Evolutionary conservation across 2,797 vertebrate species (phyloP), one percentile per base, ranked within the genome.

Genomic region (Melanotaenia pygmaea): DNA sequence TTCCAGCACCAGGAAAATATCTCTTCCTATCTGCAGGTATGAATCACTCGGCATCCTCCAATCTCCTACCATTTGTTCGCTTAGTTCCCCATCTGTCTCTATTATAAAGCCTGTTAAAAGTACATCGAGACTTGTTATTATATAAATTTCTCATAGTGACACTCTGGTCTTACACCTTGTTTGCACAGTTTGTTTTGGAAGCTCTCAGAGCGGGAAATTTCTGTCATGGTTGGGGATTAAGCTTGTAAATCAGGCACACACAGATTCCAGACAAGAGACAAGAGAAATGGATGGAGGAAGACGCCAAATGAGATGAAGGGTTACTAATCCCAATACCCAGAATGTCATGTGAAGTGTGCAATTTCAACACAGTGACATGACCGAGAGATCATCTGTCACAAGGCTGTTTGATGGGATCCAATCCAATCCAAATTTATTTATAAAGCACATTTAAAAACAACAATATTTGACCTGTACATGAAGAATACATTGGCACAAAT

Each of bases 41-140:
- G 89, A 91, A 92, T 91, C 89, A 93, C 86, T 90, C 82, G 84
- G 78, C 86, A 76, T 84, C 87, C 84, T 83, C 80, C 77, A 10
- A 75, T 80, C 76, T 68, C 58, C 62, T 88, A 77, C 79, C 78
- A 86, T 72, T 84, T 83, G 69, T 86, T 87, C 57, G 22, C 67
- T 86, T 82, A 81, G 81, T 79, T 84, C 88, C 79, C 83, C 87
- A 86, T 88, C 84, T 86, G 85, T 91, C 88, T 91, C 82, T 60
- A 77, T 90, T 87, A 88, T 87, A 83, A 87, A 84, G 86, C 83
- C 65, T 80, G 76, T 86, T 88, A 89, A 90, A 89, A 85, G 87
- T 86, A 81, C 87, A 89, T 85, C 84, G 76, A 71, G 76, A 86
- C 70, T 81, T 81, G 84, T 88, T 86, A 87, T 84, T 86, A 74